A percentile compares a stretch with the other conserved stretches of the same genome.
phyloP scores from a whole-genome alignment of 2,113 vertebrate genomes.

The Hemicordylus capensis region DNA sequence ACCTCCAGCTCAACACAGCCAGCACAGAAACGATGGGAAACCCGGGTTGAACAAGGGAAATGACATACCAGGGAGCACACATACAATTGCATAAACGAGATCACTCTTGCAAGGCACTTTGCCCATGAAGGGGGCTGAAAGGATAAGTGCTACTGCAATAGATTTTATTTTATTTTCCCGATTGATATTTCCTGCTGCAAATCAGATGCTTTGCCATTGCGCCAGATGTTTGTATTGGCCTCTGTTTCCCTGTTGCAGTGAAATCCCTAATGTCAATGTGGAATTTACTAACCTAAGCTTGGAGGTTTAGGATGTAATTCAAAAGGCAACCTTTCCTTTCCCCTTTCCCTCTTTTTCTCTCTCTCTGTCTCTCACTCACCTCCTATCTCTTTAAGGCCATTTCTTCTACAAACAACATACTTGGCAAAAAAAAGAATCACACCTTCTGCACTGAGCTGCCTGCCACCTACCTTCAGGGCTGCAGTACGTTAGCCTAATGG shows the following conservation, averaged over 20 bases:
- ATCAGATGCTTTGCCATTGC: not conserved
- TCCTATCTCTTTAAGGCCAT: not conserved
- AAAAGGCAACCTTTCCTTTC: not conserved
- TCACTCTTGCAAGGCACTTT: not conserved
- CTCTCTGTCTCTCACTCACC: no score
- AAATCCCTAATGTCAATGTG: not conserved
- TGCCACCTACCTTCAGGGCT: not conserved
- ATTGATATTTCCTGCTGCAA: not conserved
- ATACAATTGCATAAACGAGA: not conserved
- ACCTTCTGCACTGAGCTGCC: not conserved
- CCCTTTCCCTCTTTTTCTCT: not conserved
- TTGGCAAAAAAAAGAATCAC: not conserved
- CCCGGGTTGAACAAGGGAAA: not conserved
- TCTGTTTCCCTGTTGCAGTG: not conserved
- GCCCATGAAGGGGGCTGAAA: not conserved
- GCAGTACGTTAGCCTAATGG: not conserved
- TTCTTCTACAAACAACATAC: not conserved
- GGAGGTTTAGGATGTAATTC: not conserved
- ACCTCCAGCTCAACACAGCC: not conserved
- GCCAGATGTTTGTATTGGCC: accelerated
- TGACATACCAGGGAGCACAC: not conserved
- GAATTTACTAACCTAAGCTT: not conserved
- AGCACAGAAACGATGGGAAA: not conserved
- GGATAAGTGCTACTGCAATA: not conserved
- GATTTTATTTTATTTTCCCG: not conserved